Conservation (phyloP, 2,113 vertebrate genomes). For the Pelecanus crispus region DNA sequence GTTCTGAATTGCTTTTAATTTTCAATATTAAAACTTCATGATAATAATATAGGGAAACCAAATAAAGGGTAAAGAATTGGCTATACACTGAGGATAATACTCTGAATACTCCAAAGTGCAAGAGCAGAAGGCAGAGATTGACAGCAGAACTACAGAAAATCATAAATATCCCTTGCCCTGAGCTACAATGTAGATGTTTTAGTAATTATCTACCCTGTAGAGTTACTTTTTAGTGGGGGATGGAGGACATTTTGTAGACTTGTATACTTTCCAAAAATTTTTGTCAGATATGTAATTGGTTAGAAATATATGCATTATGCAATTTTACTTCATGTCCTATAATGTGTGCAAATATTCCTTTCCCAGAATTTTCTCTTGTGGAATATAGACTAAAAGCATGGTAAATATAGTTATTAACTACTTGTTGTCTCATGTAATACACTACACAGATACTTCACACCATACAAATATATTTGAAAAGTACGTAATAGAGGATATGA, state of each 20-base stretch:
- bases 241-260: background rate
- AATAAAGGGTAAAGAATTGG: background rate
- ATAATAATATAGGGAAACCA: background rate
- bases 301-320: background rate
- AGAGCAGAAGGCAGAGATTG: background rate
- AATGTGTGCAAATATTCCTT: background rate
- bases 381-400: background rate
- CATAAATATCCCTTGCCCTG: background rate
- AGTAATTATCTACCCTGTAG: background rate
- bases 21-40: background rate
- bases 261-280: background rate
- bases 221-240: background rate
- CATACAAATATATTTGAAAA: background rate
- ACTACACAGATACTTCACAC: background rate
- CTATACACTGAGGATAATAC: background rate
- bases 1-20: slow-evolving; percentile 5
- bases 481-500: background rate
- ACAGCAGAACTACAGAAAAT: background rate
- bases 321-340: background rate
- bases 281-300: background rate
- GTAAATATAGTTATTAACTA: background rate
- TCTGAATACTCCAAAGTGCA: background rate
- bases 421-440: background rate
- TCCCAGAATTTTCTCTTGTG: background rate
- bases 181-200: background rate